Percentiles rank a stretch among this genome's conserved stretches.
Conservation (phyloP, 2,113 vertebrate genomes). For the Hipposideros armiger region DNA sequence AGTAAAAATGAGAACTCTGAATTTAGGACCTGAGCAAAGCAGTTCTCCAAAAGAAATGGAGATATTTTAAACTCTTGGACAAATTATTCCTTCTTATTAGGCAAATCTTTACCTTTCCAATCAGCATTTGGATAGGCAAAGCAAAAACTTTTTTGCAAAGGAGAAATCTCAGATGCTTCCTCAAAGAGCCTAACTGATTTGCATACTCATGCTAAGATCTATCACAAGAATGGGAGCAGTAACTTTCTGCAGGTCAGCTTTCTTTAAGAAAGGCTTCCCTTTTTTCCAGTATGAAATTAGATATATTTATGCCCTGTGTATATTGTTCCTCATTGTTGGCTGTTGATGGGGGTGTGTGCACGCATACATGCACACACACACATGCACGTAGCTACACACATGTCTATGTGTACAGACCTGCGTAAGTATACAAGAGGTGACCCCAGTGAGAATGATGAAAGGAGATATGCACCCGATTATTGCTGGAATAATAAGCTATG, state of each 20-base stretch:
- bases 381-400: not conserved
- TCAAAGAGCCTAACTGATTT: not conserved
- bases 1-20: not conserved
- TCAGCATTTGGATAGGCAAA: not conserved
- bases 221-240: not conserved
- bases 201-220: not conserved
- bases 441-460: not conserved
- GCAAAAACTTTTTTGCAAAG: conserved; percentile 6
- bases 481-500: not conserved
- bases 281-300: not conserved
- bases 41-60: not conserved
- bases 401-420: no score
- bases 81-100: not conserved
- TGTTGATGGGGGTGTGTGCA: not conserved
- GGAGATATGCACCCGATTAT: not conserved
- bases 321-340: not conserved
- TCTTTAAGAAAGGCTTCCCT: not conserved
- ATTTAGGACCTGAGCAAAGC: conserved; percentile 17
- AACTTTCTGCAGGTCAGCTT: not conserved
- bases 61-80: conserved; percentile 35
- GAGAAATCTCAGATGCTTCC: conserved; percentile 11
- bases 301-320: not conserved
- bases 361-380: accelerated
- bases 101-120: not conserved
- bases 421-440: not conserved